phyloP scores from a whole-genome alignment of 2,113 vertebrate species.

The Martes martes region DNA sequence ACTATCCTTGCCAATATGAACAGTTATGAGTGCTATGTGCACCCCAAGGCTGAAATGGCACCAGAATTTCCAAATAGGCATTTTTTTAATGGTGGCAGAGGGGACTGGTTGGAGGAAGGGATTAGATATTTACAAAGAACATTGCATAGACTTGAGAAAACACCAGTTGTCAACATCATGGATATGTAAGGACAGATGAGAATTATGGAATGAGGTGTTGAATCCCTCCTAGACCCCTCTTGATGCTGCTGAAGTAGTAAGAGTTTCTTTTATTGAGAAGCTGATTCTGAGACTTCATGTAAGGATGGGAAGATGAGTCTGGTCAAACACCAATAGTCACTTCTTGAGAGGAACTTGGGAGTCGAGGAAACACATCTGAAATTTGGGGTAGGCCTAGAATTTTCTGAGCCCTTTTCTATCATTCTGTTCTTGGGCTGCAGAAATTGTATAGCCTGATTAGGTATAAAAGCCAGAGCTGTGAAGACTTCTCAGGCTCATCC shows the following conservation, averaged over 20 bases:
- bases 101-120: background rate
- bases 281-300: background rate
- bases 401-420: conserved; percentile 4
- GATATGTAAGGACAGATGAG: background rate
- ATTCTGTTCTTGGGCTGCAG: background rate
- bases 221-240: background rate
- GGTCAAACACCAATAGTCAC: background rate
- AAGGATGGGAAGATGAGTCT: background rate
- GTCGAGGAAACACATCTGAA: background rate
- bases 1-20: background rate
- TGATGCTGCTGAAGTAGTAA: background rate
- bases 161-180: background rate
- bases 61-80: background rate
- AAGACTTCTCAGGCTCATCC: background rate
- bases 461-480: background rate
- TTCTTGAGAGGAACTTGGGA: background rate
- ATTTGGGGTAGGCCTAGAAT: background rate
- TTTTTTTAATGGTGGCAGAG: background rate
- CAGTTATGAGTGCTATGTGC: background rate
- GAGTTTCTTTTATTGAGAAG: background rate
- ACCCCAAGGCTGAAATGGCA: background rate
- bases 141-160: conserved; percentile 43
- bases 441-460: background rate
- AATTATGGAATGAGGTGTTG: background rate
- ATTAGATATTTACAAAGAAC: background rate